These are phyloP conservation scores for Engystomops pustulosus DNA, from an alignment of 2,113 vertebrate genomes.

Conservation along the genomic window DNA sequence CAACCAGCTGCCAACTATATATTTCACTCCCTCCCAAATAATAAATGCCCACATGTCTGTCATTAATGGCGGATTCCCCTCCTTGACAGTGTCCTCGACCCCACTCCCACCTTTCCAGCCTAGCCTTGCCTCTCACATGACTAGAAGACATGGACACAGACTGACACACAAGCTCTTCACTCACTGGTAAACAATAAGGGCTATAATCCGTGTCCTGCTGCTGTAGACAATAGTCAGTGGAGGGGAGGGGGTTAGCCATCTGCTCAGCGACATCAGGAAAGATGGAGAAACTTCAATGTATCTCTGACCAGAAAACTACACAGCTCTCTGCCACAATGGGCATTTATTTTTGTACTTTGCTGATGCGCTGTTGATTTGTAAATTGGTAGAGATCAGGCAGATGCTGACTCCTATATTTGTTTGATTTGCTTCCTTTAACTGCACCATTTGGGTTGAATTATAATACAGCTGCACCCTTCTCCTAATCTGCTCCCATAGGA, in stretches of 20 bases:
- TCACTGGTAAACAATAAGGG: slow-evolving; percentile 45
- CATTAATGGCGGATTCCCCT: background rate
- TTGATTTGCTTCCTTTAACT: background rate
- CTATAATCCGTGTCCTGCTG: slow-evolving; percentile 51
- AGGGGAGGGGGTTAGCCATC: slow-evolving; percentile 49
- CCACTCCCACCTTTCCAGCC: slow-evolving; percentile 32
- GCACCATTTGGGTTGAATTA: background rate
- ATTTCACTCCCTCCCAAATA: background rate
- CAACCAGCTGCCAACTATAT: background rate
- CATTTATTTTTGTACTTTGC: slow-evolving; percentile 22
- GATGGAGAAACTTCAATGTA: slow-evolving; percentile 27
- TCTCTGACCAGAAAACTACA: slow-evolving; percentile 3
- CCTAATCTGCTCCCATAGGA: background rate
- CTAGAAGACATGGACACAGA: slow-evolving; percentile 49
- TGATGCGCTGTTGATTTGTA: background rate
- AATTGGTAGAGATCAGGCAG: background rate
- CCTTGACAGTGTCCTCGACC: background rate
- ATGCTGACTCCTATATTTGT: background rate
- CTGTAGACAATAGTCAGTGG: slow-evolving; percentile 52
- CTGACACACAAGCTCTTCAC: slow-evolving; percentile 54
- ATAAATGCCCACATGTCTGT: background rate
- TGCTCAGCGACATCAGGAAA: slow-evolving; percentile 23
- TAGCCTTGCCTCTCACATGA: slow-evolving; percentile 37
- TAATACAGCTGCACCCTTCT: background rate
- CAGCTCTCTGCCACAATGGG: background rate